Percentiles rank a stretch among this genome's conserved stretches.
phyloP scores from a whole-genome alignment of 2,113 vertebrate species.

The Spheniscus mendiculus region DNA sequence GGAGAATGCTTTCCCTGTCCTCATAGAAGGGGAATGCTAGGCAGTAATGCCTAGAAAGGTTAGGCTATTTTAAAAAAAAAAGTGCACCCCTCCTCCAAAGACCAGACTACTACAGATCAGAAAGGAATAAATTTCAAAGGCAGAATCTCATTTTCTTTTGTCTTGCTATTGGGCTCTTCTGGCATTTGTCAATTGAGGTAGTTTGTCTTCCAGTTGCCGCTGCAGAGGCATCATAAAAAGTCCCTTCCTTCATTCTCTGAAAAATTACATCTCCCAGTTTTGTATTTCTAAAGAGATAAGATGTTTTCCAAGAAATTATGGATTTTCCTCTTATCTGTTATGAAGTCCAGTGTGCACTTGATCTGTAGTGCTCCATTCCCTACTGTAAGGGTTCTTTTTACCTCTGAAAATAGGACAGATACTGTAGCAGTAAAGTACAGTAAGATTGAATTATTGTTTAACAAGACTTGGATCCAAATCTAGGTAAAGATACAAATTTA shows the following conservation, averaged over 20 bases:
- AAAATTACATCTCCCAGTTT: not conserved
- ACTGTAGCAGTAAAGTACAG: not conserved
- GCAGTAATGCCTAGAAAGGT: not conserved
- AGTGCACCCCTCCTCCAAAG: not conserved
- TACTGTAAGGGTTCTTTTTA: not conserved
- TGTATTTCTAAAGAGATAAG: not conserved
- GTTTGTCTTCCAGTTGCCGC: not conserved
- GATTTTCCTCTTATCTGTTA: not conserved
- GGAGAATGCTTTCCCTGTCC: not conserved
- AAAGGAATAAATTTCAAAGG: not conserved
- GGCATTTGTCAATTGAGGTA: not conserved
- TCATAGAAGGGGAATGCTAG: not conserved
- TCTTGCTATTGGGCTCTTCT: not conserved
- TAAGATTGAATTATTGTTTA: not conserved
- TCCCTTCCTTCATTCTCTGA: not conserved
- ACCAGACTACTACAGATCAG: not conserved
- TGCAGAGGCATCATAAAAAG: not conserved
- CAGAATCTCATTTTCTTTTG: not conserved
- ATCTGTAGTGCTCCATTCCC: not conserved
- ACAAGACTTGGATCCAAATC: not conserved
- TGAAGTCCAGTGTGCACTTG: rapidly evolving
- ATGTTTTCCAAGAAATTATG: not conserved
- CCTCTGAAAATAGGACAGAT: not conserved
- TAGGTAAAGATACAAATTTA: not conserved
- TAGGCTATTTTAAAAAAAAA: not conserved